Conservation (phyloP, 2,797 vertebrate species). For the Bryconaethiops microstoma region DNA sequence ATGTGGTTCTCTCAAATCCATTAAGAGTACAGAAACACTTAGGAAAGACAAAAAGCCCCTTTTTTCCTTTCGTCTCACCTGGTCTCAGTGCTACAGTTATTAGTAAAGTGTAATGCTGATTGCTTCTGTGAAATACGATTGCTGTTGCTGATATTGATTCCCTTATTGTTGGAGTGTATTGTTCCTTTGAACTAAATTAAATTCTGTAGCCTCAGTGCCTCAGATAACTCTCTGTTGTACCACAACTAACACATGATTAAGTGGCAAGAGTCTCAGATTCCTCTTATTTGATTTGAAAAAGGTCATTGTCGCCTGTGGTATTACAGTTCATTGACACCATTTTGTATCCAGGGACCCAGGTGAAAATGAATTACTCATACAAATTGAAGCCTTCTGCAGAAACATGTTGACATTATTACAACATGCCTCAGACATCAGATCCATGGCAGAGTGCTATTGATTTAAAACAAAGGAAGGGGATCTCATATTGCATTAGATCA, state of each 20-base stretch:
- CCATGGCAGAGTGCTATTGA: slow-evolving; percentile 20
- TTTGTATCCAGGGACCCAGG: slow-evolving; percentile 30
- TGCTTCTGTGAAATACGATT: slow-evolving; percentile 23
- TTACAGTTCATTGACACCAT: slow-evolving; percentile 47
- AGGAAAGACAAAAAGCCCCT: background rate
- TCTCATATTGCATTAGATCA: slow-evolving; percentile 14
- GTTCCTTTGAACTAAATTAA: slow-evolving; percentile 40
- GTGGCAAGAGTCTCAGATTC: slow-evolving; percentile 31
- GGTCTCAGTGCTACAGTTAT: background rate
- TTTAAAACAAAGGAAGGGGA: slow-evolving; percentile 21
- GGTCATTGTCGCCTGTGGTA: slow-evolving; percentile 35
- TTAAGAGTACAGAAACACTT: background rate
- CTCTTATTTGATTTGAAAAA: slow-evolving; percentile 45
- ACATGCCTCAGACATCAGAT: slow-evolving; percentile 23
- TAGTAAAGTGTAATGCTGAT: slow-evolving; percentile 22
- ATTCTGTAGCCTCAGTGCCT: slow-evolving; percentile 21
- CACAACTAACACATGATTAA: slow-evolving; percentile 45
- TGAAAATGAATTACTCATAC: slow-evolving; percentile 42
- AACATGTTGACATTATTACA: slow-evolving; percentile 38
- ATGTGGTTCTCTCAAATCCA: background rate
- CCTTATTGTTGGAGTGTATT: slow-evolving; percentile 26
- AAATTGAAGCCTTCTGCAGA: slow-evolving; percentile 26
- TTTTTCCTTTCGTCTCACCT: background rate
- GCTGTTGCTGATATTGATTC: slow-evolving; percentile 29
- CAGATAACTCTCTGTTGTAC: slow-evolving; percentile 10